These are phyloP conservation scores for Corythornis madagascariensis DNA, from an alignment of 2,113 vertebrate species.

Conservation along the genomic window DNA sequence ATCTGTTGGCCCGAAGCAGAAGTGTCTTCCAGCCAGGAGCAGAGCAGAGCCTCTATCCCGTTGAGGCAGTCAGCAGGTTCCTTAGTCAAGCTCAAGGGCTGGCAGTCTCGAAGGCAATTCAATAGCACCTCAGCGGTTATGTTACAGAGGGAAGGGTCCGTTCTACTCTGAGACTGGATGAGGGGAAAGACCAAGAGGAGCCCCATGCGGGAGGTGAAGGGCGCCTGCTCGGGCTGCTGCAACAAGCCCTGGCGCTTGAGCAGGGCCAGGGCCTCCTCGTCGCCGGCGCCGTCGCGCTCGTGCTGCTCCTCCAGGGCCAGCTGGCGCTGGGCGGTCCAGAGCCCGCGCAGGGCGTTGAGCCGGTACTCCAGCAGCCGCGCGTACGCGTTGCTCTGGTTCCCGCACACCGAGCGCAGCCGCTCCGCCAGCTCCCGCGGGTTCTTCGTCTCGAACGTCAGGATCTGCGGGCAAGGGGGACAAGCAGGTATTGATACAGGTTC, in stretches of 20 bases:
- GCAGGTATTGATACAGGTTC: neutral
- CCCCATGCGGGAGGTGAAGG: slow-evolving; percentile 94
- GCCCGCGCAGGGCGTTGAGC: slow-evolving; percentile 92
- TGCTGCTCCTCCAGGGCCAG: slow-evolving; percentile 96
- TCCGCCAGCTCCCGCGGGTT: slow-evolving; percentile 91
- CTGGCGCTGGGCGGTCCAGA: slow-evolving; percentile 97
- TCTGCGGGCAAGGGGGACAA: slow-evolving; percentile 70
- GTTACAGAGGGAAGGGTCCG: slow-evolving; percentile 94
- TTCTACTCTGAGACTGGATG: slow-evolving; percentile 94
- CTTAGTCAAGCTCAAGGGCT: slow-evolving; percentile 97
- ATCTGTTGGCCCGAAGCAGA: slow-evolving; percentile 76
- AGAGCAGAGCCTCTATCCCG: slow-evolving; percentile 92
- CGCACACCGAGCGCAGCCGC: slow-evolving; percentile 92
- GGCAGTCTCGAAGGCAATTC: slow-evolving; percentile 95
- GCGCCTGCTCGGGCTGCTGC: slow-evolving; percentile 93
- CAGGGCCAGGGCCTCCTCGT: slow-evolving; percentile 92
- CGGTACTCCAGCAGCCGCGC: slow-evolving; percentile 95
- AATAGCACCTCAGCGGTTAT: slow-evolving; percentile 97
- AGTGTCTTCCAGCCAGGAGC: slow-evolving; percentile 93
- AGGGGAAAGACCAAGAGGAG: slow-evolving; percentile 95
- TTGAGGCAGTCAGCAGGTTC: slow-evolving; percentile 96
- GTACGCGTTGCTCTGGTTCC: slow-evolving; percentile 98
- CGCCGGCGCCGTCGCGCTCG: slow-evolving; percentile 88
- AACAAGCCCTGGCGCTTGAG: slow-evolving; percentile 95
- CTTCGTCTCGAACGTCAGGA: slow-evolving; percentile 97